These are phyloP conservation scores for Pituophis catenifer DNA, from an alignment of 2,113 vertebrate genomes.

Conservation along the genomic window DNA sequence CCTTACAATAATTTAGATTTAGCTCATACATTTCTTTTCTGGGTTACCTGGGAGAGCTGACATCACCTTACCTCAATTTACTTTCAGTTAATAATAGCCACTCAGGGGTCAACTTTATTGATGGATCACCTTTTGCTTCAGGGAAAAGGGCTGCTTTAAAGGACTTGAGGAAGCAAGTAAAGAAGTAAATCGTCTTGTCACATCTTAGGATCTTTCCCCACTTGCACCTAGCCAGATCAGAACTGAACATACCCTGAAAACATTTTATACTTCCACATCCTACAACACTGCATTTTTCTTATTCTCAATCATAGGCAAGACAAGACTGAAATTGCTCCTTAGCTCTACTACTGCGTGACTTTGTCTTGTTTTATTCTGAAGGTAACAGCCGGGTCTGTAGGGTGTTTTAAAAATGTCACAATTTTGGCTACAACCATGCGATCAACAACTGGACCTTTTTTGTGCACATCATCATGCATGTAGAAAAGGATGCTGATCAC, in stretches of 20 bases:
- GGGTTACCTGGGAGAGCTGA: background rate
- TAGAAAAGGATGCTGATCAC: background rate
- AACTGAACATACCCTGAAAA: background rate
- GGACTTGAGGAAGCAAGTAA: background rate
- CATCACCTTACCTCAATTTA: background rate
- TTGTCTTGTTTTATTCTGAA: background rate
- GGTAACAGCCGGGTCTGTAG: background rate
- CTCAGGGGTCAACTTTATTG: background rate
- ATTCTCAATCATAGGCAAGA: background rate
- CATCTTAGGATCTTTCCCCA: no score
- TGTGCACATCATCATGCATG: background rate
- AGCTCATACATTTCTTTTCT: background rate
- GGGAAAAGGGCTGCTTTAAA: background rate
- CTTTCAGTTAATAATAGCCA: background rate
- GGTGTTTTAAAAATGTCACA: background rate
- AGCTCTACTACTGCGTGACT: background rate
- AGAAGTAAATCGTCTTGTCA: background rate
- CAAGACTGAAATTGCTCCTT: background rate
- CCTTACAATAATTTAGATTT: background rate
- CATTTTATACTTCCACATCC: background rate
- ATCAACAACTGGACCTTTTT: background rate
- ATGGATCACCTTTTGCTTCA: background rate
- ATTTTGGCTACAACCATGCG: background rate
- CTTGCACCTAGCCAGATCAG: background rate
- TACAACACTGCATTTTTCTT: background rate